Conservation (phyloP, 2,888 invertebrate species). For the Heliconius erato region DNA sequence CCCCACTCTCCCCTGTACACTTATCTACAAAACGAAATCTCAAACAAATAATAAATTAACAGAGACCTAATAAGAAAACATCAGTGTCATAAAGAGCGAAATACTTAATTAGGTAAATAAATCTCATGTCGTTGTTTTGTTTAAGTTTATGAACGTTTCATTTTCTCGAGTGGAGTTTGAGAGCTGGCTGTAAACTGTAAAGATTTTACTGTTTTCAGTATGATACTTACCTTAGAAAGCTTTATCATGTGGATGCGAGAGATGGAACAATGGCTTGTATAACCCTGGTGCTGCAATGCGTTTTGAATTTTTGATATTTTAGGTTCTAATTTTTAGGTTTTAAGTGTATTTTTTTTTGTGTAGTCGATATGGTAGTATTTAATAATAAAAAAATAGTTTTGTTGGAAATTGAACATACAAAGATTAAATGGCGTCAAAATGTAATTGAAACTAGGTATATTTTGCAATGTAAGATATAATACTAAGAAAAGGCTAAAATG, state of each 20-base stretch:
- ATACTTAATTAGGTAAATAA: slow-evolving; percentile 55
- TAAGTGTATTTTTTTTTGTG: not conserved
- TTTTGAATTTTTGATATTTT: slow-evolving; percentile 8
- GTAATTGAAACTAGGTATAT: no score
- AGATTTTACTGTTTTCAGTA: slow-evolving; percentile 46
- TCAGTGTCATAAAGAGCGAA: slow-evolving; percentile 51
- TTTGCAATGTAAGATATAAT: no score
- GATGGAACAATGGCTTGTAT: slow-evolving; percentile 32
- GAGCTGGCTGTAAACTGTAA: slow-evolving; percentile 62
- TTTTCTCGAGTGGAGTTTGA: slow-evolving; percentile 61
- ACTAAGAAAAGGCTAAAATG: no score
- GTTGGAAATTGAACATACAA: no score
- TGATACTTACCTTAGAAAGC: slow-evolving; percentile 34
- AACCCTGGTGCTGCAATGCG: slow-evolving; percentile 11
- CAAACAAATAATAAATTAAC: not conserved
- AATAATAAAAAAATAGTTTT: no score
- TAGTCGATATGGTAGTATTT: no score
- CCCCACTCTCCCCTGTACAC: no score
- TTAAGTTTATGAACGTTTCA: slow-evolving; percentile 72
- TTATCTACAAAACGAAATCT: not conserved
- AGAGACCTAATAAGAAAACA: slow-evolving; percentile 33
- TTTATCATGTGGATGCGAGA: slow-evolving; percentile 35
- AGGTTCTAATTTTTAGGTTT: not conserved
- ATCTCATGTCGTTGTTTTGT: slow-evolving; percentile 65
- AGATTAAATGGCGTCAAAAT: no score